Conservation (phyloP, 2,888 invertebrate species). For the Noctua fimbriata region DNA sequence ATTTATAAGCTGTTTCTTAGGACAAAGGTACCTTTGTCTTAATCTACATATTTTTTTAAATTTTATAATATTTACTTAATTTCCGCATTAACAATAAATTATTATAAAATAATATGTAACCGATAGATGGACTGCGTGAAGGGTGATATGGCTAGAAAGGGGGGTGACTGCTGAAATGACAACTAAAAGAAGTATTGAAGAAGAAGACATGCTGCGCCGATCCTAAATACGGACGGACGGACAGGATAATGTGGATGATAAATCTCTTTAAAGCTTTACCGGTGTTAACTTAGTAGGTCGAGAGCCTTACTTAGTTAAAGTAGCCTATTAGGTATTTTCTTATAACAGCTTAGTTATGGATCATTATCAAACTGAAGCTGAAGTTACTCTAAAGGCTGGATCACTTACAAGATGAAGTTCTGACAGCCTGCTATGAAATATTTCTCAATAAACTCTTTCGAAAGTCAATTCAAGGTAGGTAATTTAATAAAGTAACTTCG, state of each 20-base stretch:
- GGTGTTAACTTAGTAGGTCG: not conserved
- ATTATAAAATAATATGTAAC: not conserved
- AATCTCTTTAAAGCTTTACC: not conserved
- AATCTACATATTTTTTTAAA: not conserved
- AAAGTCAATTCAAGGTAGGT: constrained; percentile 46
- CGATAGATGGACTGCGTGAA: not conserved
- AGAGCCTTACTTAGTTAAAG: not conserved
- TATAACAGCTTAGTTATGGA: not conserved
- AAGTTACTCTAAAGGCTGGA: not conserved
- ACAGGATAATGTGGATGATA: no score
- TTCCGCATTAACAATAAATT: not conserved
- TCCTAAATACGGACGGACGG: no score
- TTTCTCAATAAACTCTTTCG: constrained; percentile 30
- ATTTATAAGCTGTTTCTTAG: not conserved
- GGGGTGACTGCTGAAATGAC: no score
- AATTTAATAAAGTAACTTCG: constrained; percentile 31
- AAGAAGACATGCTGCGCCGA: not conserved
- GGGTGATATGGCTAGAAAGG: not conserved
- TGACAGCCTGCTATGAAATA: constrained; percentile 48
- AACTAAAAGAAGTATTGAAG: not conserved
- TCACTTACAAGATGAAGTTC: constrained; percentile 31
- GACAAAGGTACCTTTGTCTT: not conserved
- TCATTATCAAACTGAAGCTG: constrained; percentile 19
- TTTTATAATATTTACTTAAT: not conserved
- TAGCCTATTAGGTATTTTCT: not conserved